Percentiles rank a stretch among this genome's conserved stretches.
Conservation (phyloP, 2,888 invertebrate genomes). For the Chromoteleia sp. region DNA sequence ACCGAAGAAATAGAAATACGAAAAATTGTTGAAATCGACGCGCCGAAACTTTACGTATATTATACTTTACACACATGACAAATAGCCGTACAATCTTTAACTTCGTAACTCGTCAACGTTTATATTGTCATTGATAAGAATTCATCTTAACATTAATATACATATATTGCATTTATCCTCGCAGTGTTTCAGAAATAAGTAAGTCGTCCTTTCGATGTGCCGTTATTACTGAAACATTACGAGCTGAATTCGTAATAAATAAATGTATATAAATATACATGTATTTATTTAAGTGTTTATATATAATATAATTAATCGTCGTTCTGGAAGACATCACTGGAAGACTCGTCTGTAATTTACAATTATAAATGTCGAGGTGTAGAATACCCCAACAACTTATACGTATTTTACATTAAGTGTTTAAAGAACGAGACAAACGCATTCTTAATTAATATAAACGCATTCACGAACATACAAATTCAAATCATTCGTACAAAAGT, state of each 20-base stretch:
- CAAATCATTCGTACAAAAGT: not conserved
- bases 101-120: conserved; percentile 58
- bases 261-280: conserved; percentile 68
- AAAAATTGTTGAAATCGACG: too few species aligned
- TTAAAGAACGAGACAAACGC: not conserved
- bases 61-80: conserved; percentile 54
- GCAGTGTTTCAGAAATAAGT: conserved; percentile 9
- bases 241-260: conserved; percentile 49
- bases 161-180: conserved; percentile 49
- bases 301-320: conserved; percentile 65
- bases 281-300: conserved; percentile 51
- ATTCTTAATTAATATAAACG: not conserved
- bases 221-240: conserved; percentile 20
- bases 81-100: conserved; percentile 58
- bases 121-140: conserved; percentile 63
- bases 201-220: not conserved
- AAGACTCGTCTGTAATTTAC: conserved; percentile 77
- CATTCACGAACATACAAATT: not conserved
- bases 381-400: conserved; percentile 35
- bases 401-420: too few species aligned
- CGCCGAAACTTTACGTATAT: conserved; percentile 44
- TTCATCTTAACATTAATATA: conserved; percentile 65
- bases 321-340: conserved; percentile 81
- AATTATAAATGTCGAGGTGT: conserved; percentile 47
- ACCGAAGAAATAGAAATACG: too few species aligned